Conservation (phyloP, 2,113 vertebrate genomes). For the Thunnus thynnus region DNA sequence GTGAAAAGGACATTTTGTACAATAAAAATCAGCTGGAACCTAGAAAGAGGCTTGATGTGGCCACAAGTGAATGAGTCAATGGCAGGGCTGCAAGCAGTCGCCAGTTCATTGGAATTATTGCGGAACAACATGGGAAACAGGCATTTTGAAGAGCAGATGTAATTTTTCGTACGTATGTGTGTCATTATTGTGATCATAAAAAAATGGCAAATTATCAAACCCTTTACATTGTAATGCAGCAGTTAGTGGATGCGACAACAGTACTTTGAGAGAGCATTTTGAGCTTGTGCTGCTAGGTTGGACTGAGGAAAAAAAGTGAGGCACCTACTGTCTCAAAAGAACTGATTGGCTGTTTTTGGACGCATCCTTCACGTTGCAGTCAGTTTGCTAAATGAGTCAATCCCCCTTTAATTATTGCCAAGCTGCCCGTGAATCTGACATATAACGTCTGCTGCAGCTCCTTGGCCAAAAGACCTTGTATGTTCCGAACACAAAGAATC, state of each 20-base stretch:
- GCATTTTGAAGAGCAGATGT: background rate
- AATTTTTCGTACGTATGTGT: background rate
- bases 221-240: background rate
- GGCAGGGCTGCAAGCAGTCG: background rate
- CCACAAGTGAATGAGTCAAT: background rate
- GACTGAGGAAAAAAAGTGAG: background rate
- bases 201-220: background rate
- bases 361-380: background rate
- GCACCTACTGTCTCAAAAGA: background rate
- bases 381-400: slow-evolving; percentile 17
- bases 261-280: background rate
- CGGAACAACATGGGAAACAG: background rate
- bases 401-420: slow-evolving; percentile 8
- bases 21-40: slow-evolving; percentile 6
- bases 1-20: slow-evolving; percentile 23
- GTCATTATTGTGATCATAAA: slow-evolving; percentile 5
- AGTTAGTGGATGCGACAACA: background rate
- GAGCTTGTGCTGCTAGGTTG: background rate
- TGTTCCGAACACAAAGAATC: slow-evolving; percentile 54
- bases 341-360: background rate
- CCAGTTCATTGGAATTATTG: background rate
- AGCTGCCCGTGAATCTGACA: slow-evolving; percentile 15
- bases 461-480: slow-evolving; percentile 48
- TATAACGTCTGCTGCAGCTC: slow-evolving; percentile 32
- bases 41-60: background rate